Conservation (phyloP, 2,113 vertebrate species). For the Vombatus ursinus region DNA sequence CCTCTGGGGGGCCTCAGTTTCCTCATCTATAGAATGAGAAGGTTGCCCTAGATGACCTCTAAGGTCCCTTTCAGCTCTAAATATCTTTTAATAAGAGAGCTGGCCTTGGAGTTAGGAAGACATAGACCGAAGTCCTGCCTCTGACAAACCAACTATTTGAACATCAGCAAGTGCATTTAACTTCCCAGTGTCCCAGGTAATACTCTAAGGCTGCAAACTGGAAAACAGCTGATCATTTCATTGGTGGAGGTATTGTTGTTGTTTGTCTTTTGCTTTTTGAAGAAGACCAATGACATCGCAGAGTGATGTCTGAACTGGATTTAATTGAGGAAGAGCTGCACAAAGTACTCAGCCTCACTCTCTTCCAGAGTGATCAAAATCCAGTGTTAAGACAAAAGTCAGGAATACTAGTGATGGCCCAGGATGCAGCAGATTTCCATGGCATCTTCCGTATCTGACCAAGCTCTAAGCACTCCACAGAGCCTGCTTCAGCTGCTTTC, state of each 20-base stretch:
- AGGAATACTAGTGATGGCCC: not conserved
- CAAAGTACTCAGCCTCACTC: not conserved
- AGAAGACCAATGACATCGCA: not conserved
- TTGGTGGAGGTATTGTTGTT: not conserved
- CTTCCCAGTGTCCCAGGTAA: not conserved
- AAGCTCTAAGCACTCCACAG: not conserved
- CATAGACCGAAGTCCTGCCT: not conserved
- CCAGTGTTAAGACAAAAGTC: not conserved
- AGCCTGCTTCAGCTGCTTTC: not conserved
- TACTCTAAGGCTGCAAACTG: not conserved
- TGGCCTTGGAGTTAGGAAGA: not conserved
- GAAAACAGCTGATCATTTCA: not conserved
- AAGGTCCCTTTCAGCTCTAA: not conserved
- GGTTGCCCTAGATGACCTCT: not conserved
- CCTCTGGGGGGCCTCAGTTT: not conserved
- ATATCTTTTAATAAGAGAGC: not conserved
- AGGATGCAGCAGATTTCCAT: not conserved
- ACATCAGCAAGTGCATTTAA: not conserved
- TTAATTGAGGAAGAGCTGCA: not conserved
- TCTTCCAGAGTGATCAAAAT: not conserved
- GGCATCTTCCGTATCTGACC: not conserved
- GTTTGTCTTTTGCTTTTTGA: not conserved
- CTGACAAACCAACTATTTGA: not conserved
- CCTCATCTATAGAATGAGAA: not conserved
- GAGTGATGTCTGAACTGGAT: not conserved